Percentiles rank a stretch among this genome's conserved stretches.
phyloP scores from a whole-genome alignment of 2,113 vertebrate species.

The Physeter macrocephalus region DNA sequence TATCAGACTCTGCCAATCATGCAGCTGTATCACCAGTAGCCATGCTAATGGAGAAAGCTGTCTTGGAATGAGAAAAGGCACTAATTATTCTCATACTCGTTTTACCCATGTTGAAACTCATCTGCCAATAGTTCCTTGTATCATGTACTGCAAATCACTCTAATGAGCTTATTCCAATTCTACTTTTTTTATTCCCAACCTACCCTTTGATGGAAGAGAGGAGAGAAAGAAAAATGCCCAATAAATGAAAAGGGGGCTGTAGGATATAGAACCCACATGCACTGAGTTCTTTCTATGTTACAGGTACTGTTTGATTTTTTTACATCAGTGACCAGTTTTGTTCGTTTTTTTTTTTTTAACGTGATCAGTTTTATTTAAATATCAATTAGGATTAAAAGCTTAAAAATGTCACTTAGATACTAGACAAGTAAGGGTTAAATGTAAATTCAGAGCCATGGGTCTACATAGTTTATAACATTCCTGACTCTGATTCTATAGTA shows the following conservation, averaged over 20 bases:
- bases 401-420: neutral
- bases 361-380: neutral
- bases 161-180: conserved; percentile 37
- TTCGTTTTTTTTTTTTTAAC: neutral
- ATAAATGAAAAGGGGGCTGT: neutral
- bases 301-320: neutral
- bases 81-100: conserved; percentile 13
- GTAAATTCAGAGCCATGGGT: neutral
- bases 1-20: neutral
- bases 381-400: neutral
- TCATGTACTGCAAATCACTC: neutral
- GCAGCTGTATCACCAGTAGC: neutral
- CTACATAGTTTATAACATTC: conserved; percentile 6
- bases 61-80: conserved; percentile 24
- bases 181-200: neutral
- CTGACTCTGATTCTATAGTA: conserved; percentile 9
- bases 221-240: neutral
- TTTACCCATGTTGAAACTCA: conserved; percentile 13
- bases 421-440: neutral
- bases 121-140: conserved; percentile 27
- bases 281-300: neutral
- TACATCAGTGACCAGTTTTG: neutral
- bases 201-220: neutral
- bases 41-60: neutral
- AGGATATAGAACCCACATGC: neutral